A percentile compares a stretch with the other conserved stretches of the same genome.
Evolutionary conservation across 2,888 invertebrate genomes (phyloP).

Genomic region (Mimachlamys varia): DNA sequence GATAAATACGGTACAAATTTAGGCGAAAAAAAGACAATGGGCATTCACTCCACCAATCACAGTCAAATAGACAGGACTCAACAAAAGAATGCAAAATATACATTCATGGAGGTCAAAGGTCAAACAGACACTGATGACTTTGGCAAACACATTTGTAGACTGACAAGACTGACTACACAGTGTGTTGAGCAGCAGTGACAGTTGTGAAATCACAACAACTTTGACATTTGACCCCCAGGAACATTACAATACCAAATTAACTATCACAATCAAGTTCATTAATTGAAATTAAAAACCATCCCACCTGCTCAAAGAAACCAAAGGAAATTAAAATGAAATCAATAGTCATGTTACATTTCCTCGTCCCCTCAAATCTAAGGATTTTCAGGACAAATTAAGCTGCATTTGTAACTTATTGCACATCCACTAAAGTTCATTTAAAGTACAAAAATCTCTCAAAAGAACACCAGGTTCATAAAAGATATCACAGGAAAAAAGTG

Average conservation of each 20-base stretch:
- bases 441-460: constrained; percentile 26
- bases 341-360: neutral
- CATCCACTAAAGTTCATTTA: constrained; percentile 27
- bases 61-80: constrained; percentile 16
- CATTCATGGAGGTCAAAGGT: constrained; percentile 2
- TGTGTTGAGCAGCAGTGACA: neutral
- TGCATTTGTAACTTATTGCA: constrained; percentile 4
- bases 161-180: neutral
- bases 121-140: neutral
- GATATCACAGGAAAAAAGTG: constrained; percentile 24
- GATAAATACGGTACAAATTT: neutral
- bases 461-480: constrained; percentile 36
- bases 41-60: neutral
- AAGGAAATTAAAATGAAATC: constrained; percentile 11
- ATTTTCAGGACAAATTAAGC: neutral
- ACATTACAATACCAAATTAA: neutral
- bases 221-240: neutral
- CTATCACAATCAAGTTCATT: constrained; percentile 16
- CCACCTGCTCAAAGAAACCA: neutral
- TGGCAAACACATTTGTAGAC: neutral
- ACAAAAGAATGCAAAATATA: constrained; percentile 22
- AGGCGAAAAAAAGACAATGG: neutral
- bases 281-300: constrained; percentile 3
- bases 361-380: neutral
- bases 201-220: neutral